Evolutionary conservation across 2,797 vertebrate genomes (phyloP), one percentile per base, ranked within the genome.

Genomic region (Huso huso): DNA sequence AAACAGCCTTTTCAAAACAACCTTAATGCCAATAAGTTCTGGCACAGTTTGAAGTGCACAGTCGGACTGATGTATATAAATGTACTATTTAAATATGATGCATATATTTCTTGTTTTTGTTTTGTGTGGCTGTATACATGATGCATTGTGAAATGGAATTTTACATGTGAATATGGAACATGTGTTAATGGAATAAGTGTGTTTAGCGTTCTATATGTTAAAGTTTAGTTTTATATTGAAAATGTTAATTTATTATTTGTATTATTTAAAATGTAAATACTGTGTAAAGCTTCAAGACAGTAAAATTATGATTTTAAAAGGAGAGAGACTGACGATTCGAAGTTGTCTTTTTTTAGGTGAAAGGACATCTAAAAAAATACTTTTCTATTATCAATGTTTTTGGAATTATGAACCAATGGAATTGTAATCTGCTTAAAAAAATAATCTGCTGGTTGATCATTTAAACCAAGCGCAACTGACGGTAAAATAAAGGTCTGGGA

Each of bases 191-290:
- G 90, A 82, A 90, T 83, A 81, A 76, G 77, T 81, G 91, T 95
- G 93, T 93, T 93, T 93, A 87, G 87, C 89, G 91, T 92, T 92
- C 81, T 86, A 85, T 87, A 93, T 92, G 93, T 93, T 88, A 87
- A 93, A 92, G 91, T 94, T 94, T 96, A 95, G 92, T 96, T 97
- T 96, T 95, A 93, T 96, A 95, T 92, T 89, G 90, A 94, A 90
- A 92, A 91, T 88, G 90, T 94, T 97, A 95, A 96, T 92, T 95
- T 96, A 96, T 96, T 95, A 79, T 87, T 94, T 92, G 89, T 94
- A 93, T 83, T 84, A 87, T 85, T 80, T 72, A 87, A 81, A 92
- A 89, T 96, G 92, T 95, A 94, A 84, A 94, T 89, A 91, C 83
- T 87, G 91, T 93, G 91, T 92, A 94, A 93, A 92, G 86, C 93